Conservation (phyloP, 2,888 invertebrate species). For the Pterostichus madidus region DNA sequence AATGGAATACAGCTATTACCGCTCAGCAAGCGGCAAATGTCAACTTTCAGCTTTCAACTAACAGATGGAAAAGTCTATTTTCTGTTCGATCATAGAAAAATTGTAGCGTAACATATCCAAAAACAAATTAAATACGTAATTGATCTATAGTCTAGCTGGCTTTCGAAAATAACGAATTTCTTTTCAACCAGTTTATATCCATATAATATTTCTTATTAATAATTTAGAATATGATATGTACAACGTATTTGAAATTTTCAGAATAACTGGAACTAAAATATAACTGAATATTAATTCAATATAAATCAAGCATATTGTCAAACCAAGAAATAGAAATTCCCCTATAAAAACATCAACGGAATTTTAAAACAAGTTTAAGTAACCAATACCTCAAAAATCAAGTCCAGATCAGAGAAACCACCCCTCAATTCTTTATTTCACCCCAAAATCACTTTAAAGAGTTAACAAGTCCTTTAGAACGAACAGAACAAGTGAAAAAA, state of each 20-base stretch:
- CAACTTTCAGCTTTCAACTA: no score
- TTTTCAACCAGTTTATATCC: no score
- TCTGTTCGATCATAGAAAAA: no score
- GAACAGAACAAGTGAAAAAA: constrained; percentile 27
- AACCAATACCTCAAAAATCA: constrained; percentile 10
- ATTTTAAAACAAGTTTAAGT: constrained; percentile 27
- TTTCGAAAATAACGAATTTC: no score
- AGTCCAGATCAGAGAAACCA: constrained; percentile 11
- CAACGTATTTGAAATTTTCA: constrained; percentile 24
- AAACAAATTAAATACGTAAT: no score
- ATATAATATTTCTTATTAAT: constrained; percentile 6
- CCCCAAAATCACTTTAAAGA: constrained; percentile 43
- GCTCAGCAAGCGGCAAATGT: no score
- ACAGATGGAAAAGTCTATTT: no score
- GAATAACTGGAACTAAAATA: constrained; percentile 13
- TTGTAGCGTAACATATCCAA: no score
- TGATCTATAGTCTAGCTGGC: no score
- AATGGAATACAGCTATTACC: no score
- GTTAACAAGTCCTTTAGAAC: constrained; percentile 34
- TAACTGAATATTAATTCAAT: constrained; percentile 34
- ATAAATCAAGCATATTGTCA: constrained; percentile 28
- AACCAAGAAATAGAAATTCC: neutral
- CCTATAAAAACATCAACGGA: neutral
- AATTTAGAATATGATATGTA: neutral
- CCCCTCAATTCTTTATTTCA: constrained; percentile 6